phyloP scores from a whole-genome alignment of 2,113 vertebrate species.

The Nematolebias whitei region DNA sequence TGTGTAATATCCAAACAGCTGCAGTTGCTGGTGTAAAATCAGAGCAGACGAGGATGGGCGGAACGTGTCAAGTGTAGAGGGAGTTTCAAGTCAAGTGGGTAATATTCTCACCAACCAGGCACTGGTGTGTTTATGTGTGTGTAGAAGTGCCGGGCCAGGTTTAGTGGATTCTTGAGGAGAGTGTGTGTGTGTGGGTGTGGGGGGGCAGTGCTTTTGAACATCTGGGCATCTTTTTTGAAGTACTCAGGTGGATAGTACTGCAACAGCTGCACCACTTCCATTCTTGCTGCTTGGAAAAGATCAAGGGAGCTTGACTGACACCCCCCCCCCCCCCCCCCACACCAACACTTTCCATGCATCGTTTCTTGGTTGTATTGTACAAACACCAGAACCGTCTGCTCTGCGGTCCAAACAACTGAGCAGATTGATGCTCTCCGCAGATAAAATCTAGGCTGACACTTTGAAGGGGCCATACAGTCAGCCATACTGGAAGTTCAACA shows the following conservation, averaged over 20 bases:
- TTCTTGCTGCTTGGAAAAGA: constrained; percentile 47
- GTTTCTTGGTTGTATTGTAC: neutral
- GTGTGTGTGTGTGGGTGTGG: constrained; percentile 26
- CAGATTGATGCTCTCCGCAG: constrained; percentile 80
- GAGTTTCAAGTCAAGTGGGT: constrained; percentile 64
- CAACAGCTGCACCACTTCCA: constrained; percentile 69
- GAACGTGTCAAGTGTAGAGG: constrained; percentile 58
- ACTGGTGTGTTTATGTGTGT: constrained; percentile 14
- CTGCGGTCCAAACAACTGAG: neutral
- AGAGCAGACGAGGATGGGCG: constrained; percentile 45
- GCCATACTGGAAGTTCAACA: too few relatives aligned
- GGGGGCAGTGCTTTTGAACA: constrained; percentile 55
- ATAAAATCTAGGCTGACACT: constrained; percentile 81
- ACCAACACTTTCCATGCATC: constrained; percentile 8
- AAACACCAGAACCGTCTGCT: constrained; percentile 8
- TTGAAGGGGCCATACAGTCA: constrained; percentile 48
- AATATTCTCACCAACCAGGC: constrained; percentile 54
- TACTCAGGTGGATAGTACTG: constrained; percentile 66
- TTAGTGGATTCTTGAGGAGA: constrained; percentile 14
- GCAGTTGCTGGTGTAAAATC: constrained; percentile 24
- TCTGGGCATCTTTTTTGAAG: constrained; percentile 76
- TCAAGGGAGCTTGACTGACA: constrained; percentile 68
- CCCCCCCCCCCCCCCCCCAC: constrained; percentile 7
- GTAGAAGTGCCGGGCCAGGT: constrained; percentile 9
- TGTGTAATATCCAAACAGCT: constrained; percentile 52